These are phyloP conservation scores for Coryphaenoides rupestris DNA, from an alignment of 2,113 vertebrate genomes.

Conservation along the genomic window DNA sequence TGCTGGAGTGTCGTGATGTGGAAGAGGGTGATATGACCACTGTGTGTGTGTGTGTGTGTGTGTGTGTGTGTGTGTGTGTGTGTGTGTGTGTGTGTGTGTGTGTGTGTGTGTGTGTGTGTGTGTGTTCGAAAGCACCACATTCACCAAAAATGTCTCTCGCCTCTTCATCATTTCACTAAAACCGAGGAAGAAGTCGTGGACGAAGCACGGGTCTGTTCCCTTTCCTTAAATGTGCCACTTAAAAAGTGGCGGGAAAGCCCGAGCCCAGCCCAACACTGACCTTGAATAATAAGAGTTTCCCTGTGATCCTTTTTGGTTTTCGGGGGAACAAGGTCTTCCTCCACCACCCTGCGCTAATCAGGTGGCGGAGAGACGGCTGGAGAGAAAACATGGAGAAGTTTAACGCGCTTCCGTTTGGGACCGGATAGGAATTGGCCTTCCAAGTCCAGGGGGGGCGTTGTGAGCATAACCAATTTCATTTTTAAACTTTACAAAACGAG, in stretches of 20 bases:
- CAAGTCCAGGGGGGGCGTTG: not conserved
- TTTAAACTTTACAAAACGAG: not conserved
- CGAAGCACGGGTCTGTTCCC: conserved; percentile 12
- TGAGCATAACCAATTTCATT: not conserved
- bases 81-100: conserved; percentile 19
- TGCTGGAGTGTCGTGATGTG: conserved; percentile 57
- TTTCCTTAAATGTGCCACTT: not conserved
- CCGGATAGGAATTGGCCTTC: not conserved
- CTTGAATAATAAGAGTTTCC: not conserved
- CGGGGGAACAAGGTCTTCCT: not conserved
- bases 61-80: conserved; percentile 4
- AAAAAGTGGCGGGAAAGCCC: not conserved
- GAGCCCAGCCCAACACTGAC: not conserved
- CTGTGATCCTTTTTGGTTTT: not conserved
- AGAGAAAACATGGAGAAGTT: no score
- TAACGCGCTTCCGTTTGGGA: no score
- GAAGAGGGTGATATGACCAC: conserved; percentile 53
- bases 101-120: conserved; percentile 11
- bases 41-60: conserved; percentile 14
- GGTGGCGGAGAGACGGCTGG: no score
- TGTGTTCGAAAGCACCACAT: conserved; percentile 70
- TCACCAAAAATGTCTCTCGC: conserved; percentile 57
- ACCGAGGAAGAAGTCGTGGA: conserved; percentile 54
- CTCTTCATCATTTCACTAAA: conserved; percentile 54
- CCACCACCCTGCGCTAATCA: not conserved